Conservation (phyloP, 1,140 invertebrate species). For the Macrocentrus cingulum region DNA sequence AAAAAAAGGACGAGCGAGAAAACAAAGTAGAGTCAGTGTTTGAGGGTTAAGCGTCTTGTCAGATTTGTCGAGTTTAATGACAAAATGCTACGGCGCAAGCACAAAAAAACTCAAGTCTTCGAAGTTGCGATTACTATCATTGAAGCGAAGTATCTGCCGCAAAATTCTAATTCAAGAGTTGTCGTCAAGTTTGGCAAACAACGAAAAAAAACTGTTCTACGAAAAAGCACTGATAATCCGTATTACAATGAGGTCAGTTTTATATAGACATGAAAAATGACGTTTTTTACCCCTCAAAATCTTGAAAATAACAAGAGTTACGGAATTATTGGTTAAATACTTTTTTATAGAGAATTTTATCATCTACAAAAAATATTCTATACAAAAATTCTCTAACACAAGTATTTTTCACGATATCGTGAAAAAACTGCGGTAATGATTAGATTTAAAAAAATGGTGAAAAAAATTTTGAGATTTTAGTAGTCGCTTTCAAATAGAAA, state of each 20-base stretch:
- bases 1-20: not conserved
- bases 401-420: slow-evolving; percentile 33
- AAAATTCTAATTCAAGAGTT: slow-evolving; percentile 62
- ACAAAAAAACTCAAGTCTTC: slow-evolving; percentile 39
- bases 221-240: slow-evolving; percentile 61
- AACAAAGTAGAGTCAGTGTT: not conserved
- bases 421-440: not conserved
- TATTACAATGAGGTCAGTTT: slow-evolving; percentile 64
- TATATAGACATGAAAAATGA: too few relatives aligned
- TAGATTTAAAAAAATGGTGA: too few relatives aligned
- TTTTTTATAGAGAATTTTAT: not conserved
- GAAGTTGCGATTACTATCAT: slow-evolving; percentile 59
- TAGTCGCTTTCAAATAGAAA: too few relatives aligned
- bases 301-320: too few relatives aligned
- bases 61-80: not conserved
- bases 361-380: not conserved
- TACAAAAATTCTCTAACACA: too few relatives aligned
- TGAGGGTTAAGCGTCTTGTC: slow-evolving; percentile 5
- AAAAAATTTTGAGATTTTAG: too few relatives aligned
- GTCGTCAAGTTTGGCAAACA: slow-evolving; percentile 62
- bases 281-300: too few relatives aligned
- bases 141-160: slow-evolving; percentile 58
- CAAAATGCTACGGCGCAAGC: slow-evolving; percentile 21
- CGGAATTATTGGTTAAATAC: too few relatives aligned
- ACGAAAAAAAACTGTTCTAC: slow-evolving; percentile 58